Evolutionary conservation across 2,113 vertebrate genomes (phyloP).

Genomic region (Bubo bubo): DNA sequence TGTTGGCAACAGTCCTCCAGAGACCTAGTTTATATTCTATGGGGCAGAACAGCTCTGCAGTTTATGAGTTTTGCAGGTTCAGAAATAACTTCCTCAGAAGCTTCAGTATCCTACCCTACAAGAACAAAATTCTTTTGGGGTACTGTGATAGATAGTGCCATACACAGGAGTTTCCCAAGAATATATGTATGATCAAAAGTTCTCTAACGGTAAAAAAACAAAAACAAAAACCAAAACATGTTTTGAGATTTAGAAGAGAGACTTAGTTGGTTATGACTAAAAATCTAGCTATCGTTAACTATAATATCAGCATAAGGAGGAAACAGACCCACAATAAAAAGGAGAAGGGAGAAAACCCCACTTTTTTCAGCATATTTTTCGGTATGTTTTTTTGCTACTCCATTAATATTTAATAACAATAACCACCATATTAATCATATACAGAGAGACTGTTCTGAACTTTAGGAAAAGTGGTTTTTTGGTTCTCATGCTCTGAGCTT

Average conservation of each 20-base stretch:
- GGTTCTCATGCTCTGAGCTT: neutral
- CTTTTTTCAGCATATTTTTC: neutral
- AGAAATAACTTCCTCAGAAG: neutral
- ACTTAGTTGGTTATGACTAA: neutral
- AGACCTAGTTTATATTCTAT: neutral
- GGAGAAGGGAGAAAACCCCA: rapidly evolving
- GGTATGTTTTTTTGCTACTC: neutral
- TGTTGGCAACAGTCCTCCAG: neutral
- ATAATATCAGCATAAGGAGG: neutral
- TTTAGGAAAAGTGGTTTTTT: neutral
- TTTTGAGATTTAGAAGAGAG: neutral
- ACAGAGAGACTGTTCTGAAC: neutral
- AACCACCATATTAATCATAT: neutral
- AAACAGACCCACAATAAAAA: neutral
- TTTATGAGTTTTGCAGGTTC: neutral
- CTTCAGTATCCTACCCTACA: neutral
- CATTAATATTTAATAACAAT: neutral
- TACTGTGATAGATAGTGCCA: neutral
- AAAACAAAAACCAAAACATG: neutral
- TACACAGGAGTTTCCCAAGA: neutral
- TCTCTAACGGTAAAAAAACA: neutral
- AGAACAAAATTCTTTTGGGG: neutral
- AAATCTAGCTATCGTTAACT: neutral
- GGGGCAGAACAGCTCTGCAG: neutral
- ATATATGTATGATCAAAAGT: neutral